phyloP scores from a whole-genome alignment of 2,888 invertebrate species.

The Dasysyrphus albostriatus region DNA sequence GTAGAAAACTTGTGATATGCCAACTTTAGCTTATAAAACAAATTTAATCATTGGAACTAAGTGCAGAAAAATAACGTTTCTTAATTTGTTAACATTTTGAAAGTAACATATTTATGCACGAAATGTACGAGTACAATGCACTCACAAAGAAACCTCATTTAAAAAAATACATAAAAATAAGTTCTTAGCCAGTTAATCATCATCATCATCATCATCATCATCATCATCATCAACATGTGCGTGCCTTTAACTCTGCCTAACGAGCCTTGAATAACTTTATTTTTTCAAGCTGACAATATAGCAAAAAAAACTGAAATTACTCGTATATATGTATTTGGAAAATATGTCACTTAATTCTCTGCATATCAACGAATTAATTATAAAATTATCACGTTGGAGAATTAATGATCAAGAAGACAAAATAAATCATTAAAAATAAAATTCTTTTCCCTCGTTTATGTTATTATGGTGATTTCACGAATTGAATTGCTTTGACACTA shows the following conservation, averaged over 20 bases:
- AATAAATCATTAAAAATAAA: slow-evolving; percentile 2
- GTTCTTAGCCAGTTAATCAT: slow-evolving; percentile 22
- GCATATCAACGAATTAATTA: slow-evolving; percentile 15
- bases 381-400: slow-evolving; percentile 38
- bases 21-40: neutral
- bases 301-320: neutral
- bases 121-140: neutral
- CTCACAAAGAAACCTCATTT: neutral
- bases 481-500: slow-evolving; percentile 29
- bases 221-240: neutral
- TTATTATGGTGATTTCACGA: slow-evolving; percentile 48
- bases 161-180: neutral
- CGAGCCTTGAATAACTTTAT: slow-evolving; percentile 65
- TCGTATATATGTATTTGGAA: neutral
- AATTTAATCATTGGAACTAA: slow-evolving; percentile 41
- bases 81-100: neutral
- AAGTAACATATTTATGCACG: neutral
- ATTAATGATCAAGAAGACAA: slow-evolving; percentile 15
- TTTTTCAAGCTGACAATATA: slow-evolving; percentile 11
- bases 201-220: neutral
- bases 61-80: slow-evolving; percentile 45
- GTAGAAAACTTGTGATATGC: too few relatives aligned
- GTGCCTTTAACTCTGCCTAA: slow-evolving; percentile 35
- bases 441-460: slow-evolving; percentile 3
- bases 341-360: slow-evolving; percentile 42